Evolutionary conservation across 2,113 vertebrate genomes (phyloP), one percentile per base, ranked within the genome.

Genomic region (Sapajus apella): DNA sequence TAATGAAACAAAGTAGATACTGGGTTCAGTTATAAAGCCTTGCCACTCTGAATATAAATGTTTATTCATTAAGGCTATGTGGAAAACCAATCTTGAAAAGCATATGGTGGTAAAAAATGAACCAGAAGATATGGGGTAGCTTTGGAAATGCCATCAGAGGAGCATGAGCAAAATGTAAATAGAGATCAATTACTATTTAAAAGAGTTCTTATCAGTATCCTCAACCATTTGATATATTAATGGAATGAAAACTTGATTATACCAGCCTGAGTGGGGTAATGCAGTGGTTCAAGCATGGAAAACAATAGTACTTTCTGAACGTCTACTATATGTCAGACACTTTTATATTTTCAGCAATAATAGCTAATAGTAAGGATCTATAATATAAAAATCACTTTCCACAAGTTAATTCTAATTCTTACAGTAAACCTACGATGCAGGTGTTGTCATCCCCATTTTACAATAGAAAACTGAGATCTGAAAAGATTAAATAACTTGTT

Each of bases 1-100:
- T 77, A 89, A 0, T 86, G 83, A 95, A 93, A 55, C n/a, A 83
- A 90, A 97, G 89, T 16, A 77, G 58, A 81, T 55, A 12, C 32
- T 75, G 1, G 64, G 5, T 91, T 89, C 32, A 89, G 56, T 45
- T 55, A 73, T 45, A 89, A 89, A 94, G 66, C 10, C 27, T 75
- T 72, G 35, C 20, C 73, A 84, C n/a, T 64, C 47, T 87, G 83
- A 64, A 52, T 52, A 12, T 14, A 85, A 94, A 79, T 37, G 20
- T 37, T 95, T 80, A 70, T 81, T 91, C 81, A 76, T 76, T 82
- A 88, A 72, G 61, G 47, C n/a, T 77, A 83, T 61, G 50, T 55
- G 43, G 45, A 55, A 88, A 86, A 88, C 10, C 37, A 88, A 70
- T 75, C 79, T 47, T 68, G 58, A 55, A 94, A 96, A 89, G 68